Evolutionary conservation across 2,888 invertebrate species (phyloP).

Genomic region (Polydrusus pterygomalis): DNA sequence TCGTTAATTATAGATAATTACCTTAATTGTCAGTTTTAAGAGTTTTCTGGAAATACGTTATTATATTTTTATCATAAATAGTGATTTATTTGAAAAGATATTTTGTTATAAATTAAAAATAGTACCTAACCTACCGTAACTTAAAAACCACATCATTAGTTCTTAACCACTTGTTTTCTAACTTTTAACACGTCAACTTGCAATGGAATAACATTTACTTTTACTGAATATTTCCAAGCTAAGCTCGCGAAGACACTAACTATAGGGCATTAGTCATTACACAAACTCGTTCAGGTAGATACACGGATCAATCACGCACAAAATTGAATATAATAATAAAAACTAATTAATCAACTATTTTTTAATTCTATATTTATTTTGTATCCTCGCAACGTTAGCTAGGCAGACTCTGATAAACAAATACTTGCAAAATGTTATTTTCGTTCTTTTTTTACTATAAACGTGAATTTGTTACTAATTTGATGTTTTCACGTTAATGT

Average conservation of each 20-base stretch:
- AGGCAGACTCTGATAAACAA: not conserved
- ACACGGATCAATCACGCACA: not conserved
- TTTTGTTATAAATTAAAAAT: not conserved
- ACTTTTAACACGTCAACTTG: not conserved
- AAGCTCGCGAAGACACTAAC: too few relatives aligned
- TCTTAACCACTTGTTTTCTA: not conserved
- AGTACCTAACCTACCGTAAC: not conserved
- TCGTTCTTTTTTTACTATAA: not conserved
- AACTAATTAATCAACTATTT: not conserved
- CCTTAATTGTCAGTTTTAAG: too few relatives aligned
- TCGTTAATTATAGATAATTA: too few relatives aligned
- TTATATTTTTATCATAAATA: too few relatives aligned
- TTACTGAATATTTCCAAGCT: too few relatives aligned
- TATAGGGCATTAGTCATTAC: not conserved
- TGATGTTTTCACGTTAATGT: not conserved
- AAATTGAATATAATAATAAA: not conserved
- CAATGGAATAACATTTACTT: too few relatives aligned
- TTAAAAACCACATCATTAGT: not conserved
- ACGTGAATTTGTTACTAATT: conserved; percentile 3
- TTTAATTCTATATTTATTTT: not conserved
- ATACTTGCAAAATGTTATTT: not conserved
- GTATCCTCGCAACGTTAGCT: not conserved
- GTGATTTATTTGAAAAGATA: too few relatives aligned
- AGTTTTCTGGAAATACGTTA: too few relatives aligned
- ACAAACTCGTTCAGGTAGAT: not conserved